Conservation (phyloP, 2,888 invertebrate genomes). For the Fragum whitleyi region DNA sequence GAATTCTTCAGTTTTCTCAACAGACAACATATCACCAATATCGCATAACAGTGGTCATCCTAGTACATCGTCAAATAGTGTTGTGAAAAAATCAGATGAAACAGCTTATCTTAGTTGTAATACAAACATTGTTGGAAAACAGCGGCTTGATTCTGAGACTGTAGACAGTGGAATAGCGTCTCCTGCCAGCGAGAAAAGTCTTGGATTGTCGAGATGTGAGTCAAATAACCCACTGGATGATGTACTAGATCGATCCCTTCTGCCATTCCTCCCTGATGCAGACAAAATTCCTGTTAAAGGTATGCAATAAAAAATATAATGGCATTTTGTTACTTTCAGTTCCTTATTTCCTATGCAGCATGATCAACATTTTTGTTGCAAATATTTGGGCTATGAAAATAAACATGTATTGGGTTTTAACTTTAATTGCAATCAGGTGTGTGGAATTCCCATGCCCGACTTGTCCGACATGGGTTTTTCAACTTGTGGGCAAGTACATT, state of each 20-base stretch:
- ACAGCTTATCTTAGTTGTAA: neutral
- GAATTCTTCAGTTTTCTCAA: neutral
- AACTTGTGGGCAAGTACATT: too few species aligned
- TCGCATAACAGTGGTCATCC: slow-evolving; percentile 2
- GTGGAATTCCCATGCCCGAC: too few species aligned
- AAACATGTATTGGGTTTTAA: too few species aligned
- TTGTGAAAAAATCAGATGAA: neutral
- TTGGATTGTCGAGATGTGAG: slow-evolving; percentile 14
- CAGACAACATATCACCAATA: neutral
- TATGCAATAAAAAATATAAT: too few species aligned
- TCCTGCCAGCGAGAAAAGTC: slow-evolving; percentile 54
- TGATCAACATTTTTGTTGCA: too few species aligned
- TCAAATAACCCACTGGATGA: slow-evolving; percentile 65
- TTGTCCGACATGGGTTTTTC: too few species aligned
- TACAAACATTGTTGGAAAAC: neutral
- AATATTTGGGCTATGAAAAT: too few species aligned
- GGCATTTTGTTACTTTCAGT: too few species aligned
- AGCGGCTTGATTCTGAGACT: slow-evolving; percentile 47
- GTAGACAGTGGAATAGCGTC: slow-evolving; percentile 62
- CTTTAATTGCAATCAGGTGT: too few species aligned
- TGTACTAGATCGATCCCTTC: slow-evolving; percentile 60
- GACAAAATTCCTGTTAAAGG: slow-evolving; percentile 66
- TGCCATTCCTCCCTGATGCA: slow-evolving; percentile 62
- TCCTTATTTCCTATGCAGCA: too few species aligned
- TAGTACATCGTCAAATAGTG: neutral